Evolutionary conservation across 2,113 vertebrate species (phyloP), one percentile per base, ranked within the genome.

Genomic region (Bolborhynchus lineola): DNA sequence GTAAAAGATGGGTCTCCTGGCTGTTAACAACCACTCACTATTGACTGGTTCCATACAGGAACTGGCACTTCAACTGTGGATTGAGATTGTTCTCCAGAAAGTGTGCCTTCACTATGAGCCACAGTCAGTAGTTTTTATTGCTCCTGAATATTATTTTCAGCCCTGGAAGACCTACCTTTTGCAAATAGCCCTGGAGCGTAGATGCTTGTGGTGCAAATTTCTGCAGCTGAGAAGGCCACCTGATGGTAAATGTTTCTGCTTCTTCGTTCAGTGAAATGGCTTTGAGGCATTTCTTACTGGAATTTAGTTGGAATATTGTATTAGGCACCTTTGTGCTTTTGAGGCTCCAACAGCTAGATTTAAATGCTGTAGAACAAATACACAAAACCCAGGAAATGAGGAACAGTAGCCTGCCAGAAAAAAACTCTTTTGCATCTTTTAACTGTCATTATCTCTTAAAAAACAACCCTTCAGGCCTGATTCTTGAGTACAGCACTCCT

Each of bases 191-290:
- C 26, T 82, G 7, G 50, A 86, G 69, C 68, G 41, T 72, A 79
- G 55, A 21, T 2, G 52, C 83, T 92, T 87, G 35, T 59, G 69
- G 80, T 92, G 86, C 81, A 82, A 68, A 89, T 79, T 95, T 91
- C 74, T 87, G 69, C 79, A 68, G 72, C 83, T 84, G 86, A 81
- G 92, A 46, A 79, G 90, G 83, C 86, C 88, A 65, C 88, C 83
- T 79, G 93, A 68, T 92, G 90, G 72, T 88, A 96, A 94, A 78
- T 81, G 72, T 88, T 94, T 93, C 91, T 95, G 59, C 75, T 71
- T 25, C 60, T 92, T 83, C 89, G 18, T 76, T 75, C 84, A 82
- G 74, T 91, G 33, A 39, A 64, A 92, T 75, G 82, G 59, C 72
- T 88, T 84, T 72, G 62, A 89, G 69, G 70, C 65, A 35, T 89